phyloP scores from a whole-genome alignment of 2,113 vertebrate species.

The Anoplopoma fimbria region DNA sequence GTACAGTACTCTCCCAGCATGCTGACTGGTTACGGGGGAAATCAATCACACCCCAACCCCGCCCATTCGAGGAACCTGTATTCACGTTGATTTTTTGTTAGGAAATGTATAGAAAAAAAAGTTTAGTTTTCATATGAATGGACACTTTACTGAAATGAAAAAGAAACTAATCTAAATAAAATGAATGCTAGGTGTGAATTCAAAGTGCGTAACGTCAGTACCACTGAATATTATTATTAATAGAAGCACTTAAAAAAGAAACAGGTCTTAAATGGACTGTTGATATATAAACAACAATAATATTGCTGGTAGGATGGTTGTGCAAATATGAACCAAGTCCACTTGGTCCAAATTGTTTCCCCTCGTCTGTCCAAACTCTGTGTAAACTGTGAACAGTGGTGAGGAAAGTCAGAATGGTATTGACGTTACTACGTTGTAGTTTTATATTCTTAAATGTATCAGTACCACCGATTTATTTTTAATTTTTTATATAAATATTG shows the following conservation, averaged over 20 bases:
- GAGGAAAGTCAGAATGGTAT: slow-evolving; percentile 80
- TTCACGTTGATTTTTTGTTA: slow-evolving; percentile 84
- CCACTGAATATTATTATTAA: slow-evolving; percentile 70
- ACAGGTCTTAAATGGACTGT: slow-evolving; percentile 49
- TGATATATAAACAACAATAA: slow-evolving; percentile 33
- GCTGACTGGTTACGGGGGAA: slow-evolving; percentile 86
- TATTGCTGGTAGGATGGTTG: slow-evolving; percentile 45
- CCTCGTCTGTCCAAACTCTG: slow-evolving; percentile 72
- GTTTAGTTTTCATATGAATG: slow-evolving; percentile 87
- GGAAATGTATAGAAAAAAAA: slow-evolving; percentile 81
- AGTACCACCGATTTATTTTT: slow-evolving; percentile 80
- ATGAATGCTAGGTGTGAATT: slow-evolving; percentile 77
- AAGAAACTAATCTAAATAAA: slow-evolving; percentile 80
- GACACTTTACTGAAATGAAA: slow-evolving; percentile 83
- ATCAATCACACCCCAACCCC: slow-evolving; percentile 85
- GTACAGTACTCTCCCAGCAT: slow-evolving; percentile 89
- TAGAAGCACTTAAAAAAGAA: slow-evolving; percentile 75
- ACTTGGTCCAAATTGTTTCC: slow-evolving; percentile 60
- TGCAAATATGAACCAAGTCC: slow-evolving; percentile 61
- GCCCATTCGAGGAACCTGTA: slow-evolving; percentile 85
- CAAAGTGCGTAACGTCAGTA: slow-evolving; percentile 78
- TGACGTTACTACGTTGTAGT: slow-evolving; percentile 82
- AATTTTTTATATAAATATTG: slow-evolving; percentile 85
- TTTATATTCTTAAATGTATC: slow-evolving; percentile 85
- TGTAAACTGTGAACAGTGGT: slow-evolving; percentile 82